phyloP scores from a whole-genome alignment of 2,113 vertebrate species.

The Oophaga pumilio region DNA sequence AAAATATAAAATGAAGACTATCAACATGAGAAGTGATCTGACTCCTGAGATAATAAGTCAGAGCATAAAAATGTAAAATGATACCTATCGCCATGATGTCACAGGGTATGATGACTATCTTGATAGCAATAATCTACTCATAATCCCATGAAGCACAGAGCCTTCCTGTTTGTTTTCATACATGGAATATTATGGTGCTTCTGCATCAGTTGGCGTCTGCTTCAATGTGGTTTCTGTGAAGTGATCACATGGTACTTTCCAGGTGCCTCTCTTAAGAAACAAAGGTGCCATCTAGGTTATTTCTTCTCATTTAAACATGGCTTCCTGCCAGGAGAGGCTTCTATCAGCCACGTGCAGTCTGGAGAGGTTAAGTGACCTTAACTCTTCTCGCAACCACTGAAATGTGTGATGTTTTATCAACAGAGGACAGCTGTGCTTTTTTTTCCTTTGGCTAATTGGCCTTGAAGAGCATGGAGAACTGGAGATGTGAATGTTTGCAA shows the following conservation, averaged over 20 bases:
- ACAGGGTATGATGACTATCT: not conserved
- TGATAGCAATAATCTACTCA: not conserved
- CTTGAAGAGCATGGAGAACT: constrained; percentile 11
- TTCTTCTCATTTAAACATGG: constrained; percentile 12
- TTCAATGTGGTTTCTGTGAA: not conserved
- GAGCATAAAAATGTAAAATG: not conserved
- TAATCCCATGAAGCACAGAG: not conserved
- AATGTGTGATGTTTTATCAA: constrained; percentile 43
- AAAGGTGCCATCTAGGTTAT: constrained; percentile 17
- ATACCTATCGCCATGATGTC: not conserved
- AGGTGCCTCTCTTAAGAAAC: constrained; percentile 25
- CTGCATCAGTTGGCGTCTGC: not conserved
- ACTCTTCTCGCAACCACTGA: constrained; percentile 18
- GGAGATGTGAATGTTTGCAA: constrained; percentile 8
- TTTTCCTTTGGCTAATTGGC: constrained; percentile 22
- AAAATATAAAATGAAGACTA: too few relatives aligned
- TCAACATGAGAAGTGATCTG: too few relatives aligned
- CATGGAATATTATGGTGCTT: not conserved
- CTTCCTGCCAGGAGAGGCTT: not conserved
- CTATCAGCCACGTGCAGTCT: constrained; percentile 11
- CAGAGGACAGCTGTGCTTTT: constrained; percentile 31
- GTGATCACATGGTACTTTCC: not conserved
- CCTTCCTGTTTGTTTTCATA: not conserved
- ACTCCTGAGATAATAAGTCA: too few relatives aligned
- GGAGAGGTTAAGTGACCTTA: constrained; percentile 21